Conservation (phyloP, 2,888 invertebrate species). For the Cepaea hortensis region DNA sequence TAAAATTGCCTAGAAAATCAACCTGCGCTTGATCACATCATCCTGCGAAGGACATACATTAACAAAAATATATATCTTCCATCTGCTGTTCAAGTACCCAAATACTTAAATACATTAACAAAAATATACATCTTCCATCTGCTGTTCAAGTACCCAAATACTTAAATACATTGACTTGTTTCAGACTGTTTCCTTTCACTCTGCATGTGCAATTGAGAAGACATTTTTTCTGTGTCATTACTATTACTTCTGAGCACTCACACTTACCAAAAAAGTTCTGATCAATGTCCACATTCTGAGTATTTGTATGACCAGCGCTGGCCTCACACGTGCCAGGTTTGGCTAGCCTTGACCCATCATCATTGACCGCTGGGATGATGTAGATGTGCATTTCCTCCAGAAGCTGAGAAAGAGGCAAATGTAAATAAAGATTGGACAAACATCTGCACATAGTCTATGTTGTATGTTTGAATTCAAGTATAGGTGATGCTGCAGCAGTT, state of each 20-base stretch:
- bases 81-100: not conserved
- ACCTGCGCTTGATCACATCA: too few relatives aligned
- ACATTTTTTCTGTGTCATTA: not conserved
- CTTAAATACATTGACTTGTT: too few relatives aligned
- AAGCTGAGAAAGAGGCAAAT: slow-evolving; percentile 20
- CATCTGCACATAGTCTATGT: too few relatives aligned
- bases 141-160: too few relatives aligned
- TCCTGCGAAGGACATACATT: too few relatives aligned
- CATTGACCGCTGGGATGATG: slow-evolving; percentile 70
- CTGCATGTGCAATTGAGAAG: not conserved
- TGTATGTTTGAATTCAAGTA: too few relatives aligned
- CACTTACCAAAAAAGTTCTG: slow-evolving; percentile 57
- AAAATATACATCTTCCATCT: not conserved
- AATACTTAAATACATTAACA: too few relatives aligned
- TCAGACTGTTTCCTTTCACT: not conserved
- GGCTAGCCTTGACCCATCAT: slow-evolving; percentile 67
- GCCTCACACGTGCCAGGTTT: slow-evolving; percentile 61
- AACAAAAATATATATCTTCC: too few relatives aligned
- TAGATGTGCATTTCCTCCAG: slow-evolving; percentile 61
- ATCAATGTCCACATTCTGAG: slow-evolving; percentile 64
- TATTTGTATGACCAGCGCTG: slow-evolving; percentile 59
- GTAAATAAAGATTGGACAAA: not conserved
- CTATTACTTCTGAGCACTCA: not conserved
- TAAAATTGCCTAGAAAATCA: too few relatives aligned
- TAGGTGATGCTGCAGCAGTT: too few relatives aligned